Percentiles rank a stretch among this genome's conserved stretches.
These are phyloP conservation scores for Poecilia wingei DNA, from an alignment of 2,797 vertebrate species.

Conservation along the genomic window DNA sequence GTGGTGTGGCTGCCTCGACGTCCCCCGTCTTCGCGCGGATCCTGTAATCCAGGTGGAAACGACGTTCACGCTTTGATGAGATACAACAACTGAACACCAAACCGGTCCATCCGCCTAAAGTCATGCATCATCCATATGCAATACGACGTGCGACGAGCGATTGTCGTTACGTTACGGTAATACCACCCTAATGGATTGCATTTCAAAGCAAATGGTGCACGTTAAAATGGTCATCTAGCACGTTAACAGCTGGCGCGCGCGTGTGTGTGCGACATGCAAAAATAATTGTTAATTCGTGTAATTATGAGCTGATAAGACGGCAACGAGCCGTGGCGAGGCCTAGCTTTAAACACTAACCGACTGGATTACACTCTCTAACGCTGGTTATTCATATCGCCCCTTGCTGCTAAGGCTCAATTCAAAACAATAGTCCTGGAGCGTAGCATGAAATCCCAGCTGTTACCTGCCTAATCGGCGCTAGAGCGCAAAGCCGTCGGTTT, in stretches of 20 bases:
- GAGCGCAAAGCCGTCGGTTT: rapidly evolving
- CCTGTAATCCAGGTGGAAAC: slow-evolving; percentile 36
- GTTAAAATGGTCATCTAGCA: background rate
- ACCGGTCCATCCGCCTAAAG: background rate
- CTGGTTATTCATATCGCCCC: slow-evolving; percentile 23
- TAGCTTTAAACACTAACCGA: slow-evolving; percentile 7
- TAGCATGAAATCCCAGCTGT: background rate
- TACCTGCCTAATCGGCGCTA: background rate
- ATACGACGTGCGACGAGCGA: background rate
- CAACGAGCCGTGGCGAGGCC: slow-evolving; percentile 26
- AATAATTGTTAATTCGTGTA: background rate
- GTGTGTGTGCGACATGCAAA: background rate
- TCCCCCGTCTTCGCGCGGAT: slow-evolving; percentile 27
- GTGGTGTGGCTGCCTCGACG: slow-evolving; percentile 21
- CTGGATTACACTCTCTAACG: slow-evolving; percentile 16
- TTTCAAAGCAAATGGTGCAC: background rate
- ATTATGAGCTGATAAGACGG: rapidly evolving
- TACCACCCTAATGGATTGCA: background rate
- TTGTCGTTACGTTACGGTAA: background rate
- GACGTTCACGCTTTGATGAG: background rate
- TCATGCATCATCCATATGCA: background rate
- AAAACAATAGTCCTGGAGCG: slow-evolving; percentile 67
- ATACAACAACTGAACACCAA: background rate
- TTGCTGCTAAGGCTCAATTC: slow-evolving; percentile 42
- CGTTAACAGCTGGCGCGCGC: background rate